phyloP scores from a whole-genome alignment of 2,888 invertebrate genomes.

The Caenorhabditis drosophilae region DNA sequence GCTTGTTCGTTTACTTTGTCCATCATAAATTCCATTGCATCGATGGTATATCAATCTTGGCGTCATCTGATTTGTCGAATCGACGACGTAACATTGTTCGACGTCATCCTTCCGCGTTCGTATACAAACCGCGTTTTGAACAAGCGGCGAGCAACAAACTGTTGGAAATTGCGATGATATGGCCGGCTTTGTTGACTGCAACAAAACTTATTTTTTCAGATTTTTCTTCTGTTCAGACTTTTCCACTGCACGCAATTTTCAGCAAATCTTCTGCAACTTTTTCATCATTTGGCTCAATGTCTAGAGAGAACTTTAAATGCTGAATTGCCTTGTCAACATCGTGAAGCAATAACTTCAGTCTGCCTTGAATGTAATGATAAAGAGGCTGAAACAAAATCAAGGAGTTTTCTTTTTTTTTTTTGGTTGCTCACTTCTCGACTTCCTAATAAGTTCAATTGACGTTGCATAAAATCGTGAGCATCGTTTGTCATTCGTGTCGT shows the following conservation, averaged over 20 bases:
- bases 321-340: conserved; percentile 47
- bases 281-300: conserved; percentile 41
- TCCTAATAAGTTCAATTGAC: conserved; percentile 20
- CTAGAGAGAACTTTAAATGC: conserved; percentile 47
- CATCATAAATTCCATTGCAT: conserved; percentile 59
- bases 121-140: conserved; percentile 54
- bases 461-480: conserved; percentile 21
- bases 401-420: too few relatives aligned
- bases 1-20: conserved; percentile 46
- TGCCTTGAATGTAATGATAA: conserved; percentile 45
- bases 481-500: conserved; percentile 72
- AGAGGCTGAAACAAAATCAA: too few relatives aligned
- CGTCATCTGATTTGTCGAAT: conserved; percentile 7
- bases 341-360: conserved; percentile 33
- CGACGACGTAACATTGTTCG: conserved; percentile 47
- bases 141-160: conserved; percentile 47
- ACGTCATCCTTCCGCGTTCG: conserved; percentile 10
- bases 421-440: too few relatives aligned
- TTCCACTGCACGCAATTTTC: conserved; percentile 53
- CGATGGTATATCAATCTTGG: conserved; percentile 48
- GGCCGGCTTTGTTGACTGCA: conserved; percentile 46
- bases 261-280: conserved; percentile 46
- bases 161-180: conserved; percentile 48
- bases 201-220: too few relatives aligned
- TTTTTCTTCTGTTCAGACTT: too few relatives aligned